A percentile compares a stretch with the other conserved stretches of the same genome.
phyloP scores from a whole-genome alignment of 2,113 vertebrate species.

The Globicephala melas region DNA sequence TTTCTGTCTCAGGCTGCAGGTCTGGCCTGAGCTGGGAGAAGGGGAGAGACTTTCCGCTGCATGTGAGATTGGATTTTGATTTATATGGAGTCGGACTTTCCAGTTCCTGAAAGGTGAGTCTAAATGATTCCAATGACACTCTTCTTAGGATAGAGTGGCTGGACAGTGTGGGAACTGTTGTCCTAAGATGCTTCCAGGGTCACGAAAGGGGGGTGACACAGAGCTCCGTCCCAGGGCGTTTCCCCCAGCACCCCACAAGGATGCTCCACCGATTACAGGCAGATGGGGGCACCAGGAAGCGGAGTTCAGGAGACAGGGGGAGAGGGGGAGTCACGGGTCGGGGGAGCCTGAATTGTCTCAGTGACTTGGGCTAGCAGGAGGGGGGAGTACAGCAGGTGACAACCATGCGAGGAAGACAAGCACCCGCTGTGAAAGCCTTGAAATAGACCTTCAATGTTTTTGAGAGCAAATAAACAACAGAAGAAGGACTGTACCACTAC shows the following conservation, averaged over 20 bases:
- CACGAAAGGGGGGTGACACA: background rate
- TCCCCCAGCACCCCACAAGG: background rate
- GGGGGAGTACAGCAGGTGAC: background rate
- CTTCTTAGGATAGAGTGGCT: background rate
- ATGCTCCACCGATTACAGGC: background rate
- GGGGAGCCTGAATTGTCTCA: background rate
- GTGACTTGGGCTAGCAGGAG: background rate
- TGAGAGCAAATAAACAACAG: background rate
- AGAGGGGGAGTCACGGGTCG: fast-evolving
- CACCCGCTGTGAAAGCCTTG: background rate
- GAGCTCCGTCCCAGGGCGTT: fast-evolving
- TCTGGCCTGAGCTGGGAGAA: background rate
- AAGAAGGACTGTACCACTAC: background rate
- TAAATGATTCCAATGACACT: background rate
- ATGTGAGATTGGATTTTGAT: background rate
- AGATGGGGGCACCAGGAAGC: background rate
- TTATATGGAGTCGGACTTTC: background rate
- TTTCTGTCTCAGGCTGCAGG: background rate
- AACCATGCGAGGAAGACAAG: background rate
- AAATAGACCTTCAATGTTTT: background rate
- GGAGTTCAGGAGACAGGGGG: background rate
- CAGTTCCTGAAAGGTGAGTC: background rate
- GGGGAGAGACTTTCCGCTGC: background rate
- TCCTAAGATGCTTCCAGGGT: background rate
- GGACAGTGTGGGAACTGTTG: background rate